Evolutionary conservation across 2,888 invertebrate species (phyloP).

Genomic region (Drosophila prolongata): DNA sequence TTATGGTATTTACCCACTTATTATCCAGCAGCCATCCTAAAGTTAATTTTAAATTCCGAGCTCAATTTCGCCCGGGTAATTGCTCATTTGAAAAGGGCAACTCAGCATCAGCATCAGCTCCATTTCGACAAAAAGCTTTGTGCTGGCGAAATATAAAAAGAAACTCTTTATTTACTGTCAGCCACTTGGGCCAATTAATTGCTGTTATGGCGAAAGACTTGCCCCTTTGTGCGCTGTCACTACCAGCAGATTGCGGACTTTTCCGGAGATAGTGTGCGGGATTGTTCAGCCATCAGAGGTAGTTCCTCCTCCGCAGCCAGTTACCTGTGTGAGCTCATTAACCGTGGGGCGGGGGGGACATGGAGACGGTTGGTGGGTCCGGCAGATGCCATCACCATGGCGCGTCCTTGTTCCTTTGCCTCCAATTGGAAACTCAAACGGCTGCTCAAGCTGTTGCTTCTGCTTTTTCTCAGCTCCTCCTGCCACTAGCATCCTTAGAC

Average conservation of each 20-base stretch:
- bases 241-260: constrained; percentile 50
- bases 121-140: constrained; percentile 30
- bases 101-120: constrained; percentile 19
- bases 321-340: constrained; percentile 77
- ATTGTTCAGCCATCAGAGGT: constrained; percentile 5
- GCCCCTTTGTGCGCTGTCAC: constrained; percentile 55
- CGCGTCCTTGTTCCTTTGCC: constrained; percentile 24
- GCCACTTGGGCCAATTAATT: constrained; percentile 69
- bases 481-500: constrained; percentile 68
- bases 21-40: constrained; percentile 19
- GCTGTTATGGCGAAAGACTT: constrained; percentile 46
- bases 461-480: constrained; percentile 17
- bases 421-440: constrained; percentile 57
- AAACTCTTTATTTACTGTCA: constrained; percentile 65
- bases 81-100: constrained; percentile 43
- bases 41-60: constrained; percentile 41
- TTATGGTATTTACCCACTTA: constrained; percentile 18
- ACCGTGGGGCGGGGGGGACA: constrained; percentile 29
- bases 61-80: constrained; percentile 43
- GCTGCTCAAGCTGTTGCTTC: constrained; percentile 68
- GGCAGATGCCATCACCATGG: constrained; percentile 66
- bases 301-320: constrained; percentile 10
- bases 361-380: constrained; percentile 45
- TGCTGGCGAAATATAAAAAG: constrained; percentile 43
- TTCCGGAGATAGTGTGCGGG: constrained; percentile 42